A percentile compares a stretch with the other conserved stretches of the same genome.
Conservation (phyloP, 2,113 vertebrate species). For the Noturus placidus region DNA sequence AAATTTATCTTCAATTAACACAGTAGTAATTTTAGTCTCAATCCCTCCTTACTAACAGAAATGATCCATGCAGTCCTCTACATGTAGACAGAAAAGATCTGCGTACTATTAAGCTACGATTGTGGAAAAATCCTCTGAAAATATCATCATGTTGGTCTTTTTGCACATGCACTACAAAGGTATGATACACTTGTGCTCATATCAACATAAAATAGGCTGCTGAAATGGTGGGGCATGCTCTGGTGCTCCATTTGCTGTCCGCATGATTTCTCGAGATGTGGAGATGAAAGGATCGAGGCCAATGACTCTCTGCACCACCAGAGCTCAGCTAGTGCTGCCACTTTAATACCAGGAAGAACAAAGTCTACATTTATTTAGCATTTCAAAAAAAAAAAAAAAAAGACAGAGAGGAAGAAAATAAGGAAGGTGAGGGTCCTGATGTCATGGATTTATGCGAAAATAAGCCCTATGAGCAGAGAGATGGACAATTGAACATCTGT, state of each 20-base stretch:
- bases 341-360: constrained; percentile 52
- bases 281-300: constrained; percentile 60
- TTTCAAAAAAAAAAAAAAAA: constrained; percentile 41
- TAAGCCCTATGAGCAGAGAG: constrained; percentile 23
- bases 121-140: not conserved
- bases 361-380: constrained; percentile 55
- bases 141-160: not conserved
- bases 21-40: not conserved
- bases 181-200: constrained; percentile 21
- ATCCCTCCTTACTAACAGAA: not conserved
- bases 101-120: not conserved
- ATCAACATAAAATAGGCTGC: constrained; percentile 20
- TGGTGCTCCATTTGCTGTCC: constrained; percentile 42
- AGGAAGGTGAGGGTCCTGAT: not conserved
- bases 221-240: constrained; percentile 32
- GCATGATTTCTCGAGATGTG: constrained; percentile 55
- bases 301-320: constrained; percentile 50
- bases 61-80: not conserved
- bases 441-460: constrained; percentile 17
- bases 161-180: constrained; percentile 26
- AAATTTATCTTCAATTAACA: not conserved
- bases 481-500: constrained; percentile 30
- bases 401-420: not conserved
- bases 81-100: not conserved
- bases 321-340: constrained; percentile 46